Conservation (phyloP, 2,888 invertebrate species). For the Limenitis camilla region DNA sequence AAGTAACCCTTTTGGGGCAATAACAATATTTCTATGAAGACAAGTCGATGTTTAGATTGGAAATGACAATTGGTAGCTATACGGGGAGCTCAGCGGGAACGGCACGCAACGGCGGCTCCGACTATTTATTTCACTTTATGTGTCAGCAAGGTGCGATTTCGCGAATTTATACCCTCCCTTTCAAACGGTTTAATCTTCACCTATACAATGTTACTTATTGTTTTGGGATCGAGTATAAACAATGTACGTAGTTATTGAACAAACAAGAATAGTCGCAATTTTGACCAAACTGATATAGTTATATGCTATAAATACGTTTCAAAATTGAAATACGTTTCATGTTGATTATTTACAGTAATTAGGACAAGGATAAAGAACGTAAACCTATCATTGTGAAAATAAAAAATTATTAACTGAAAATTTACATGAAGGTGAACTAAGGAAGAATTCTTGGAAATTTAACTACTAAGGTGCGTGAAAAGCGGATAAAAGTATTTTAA, state of each 20-base stretch:
- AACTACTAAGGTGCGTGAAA: too few relatives aligned
- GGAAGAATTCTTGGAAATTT: too few relatives aligned
- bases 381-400: too few relatives aligned
- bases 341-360: too few relatives aligned
- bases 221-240: constrained; percentile 5
- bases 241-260: background rate
- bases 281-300: background rate
- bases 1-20: constrained; percentile 5
- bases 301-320: too few relatives aligned
- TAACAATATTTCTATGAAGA: constrained; percentile 10
- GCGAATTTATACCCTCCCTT: constrained; percentile 35
- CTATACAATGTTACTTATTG: constrained; percentile 16
- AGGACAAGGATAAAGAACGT: too few relatives aligned
- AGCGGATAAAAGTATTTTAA: too few relatives aligned
- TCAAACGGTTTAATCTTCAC: constrained; percentile 29
- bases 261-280: background rate
- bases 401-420: too few relatives aligned
- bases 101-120: constrained; percentile 40
- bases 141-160: constrained; percentile 40
- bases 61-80: constrained; percentile 34
- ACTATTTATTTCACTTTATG: constrained; percentile 56
- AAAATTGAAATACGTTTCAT: too few relatives aligned
- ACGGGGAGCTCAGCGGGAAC: constrained; percentile 23
- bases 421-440: too few relatives aligned
- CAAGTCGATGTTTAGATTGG: constrained; percentile 29